A percentile compares a stretch with the other conserved stretches of the same genome.
Evolutionary conservation across 2,888 invertebrate species (phyloP).

Genomic region (Syrphus vitripennis): DNA sequence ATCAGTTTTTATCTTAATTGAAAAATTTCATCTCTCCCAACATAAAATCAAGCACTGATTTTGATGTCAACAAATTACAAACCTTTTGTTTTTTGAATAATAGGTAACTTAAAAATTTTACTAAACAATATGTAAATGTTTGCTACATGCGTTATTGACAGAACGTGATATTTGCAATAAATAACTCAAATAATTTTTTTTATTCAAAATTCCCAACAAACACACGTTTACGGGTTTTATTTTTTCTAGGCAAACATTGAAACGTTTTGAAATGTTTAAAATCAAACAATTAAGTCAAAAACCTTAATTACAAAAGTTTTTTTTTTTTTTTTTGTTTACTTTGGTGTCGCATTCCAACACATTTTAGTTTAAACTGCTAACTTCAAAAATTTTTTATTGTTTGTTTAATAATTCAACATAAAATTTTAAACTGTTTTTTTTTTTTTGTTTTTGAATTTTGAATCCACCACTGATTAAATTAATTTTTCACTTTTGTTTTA

Average conservation of each 20-base stretch:
- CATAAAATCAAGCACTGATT: not conserved
- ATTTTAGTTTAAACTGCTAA: not conserved
- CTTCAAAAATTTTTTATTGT: too few species aligned
- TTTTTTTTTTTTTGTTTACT: not conserved
- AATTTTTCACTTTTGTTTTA: not conserved
- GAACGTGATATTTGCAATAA: not conserved
- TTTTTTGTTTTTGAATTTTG: not conserved
- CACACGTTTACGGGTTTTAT: not conserved
- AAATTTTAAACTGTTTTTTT: not conserved
- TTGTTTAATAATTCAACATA: not conserved
- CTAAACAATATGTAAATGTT: not conserved
- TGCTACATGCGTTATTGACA: not conserved
- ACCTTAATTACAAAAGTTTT: not conserved
- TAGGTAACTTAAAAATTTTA: not conserved
- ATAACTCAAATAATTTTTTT: not conserved
- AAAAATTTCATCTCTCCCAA: not conserved
- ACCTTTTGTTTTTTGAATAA: not conserved
- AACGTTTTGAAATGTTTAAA: not conserved
- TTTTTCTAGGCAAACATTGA: not conserved
- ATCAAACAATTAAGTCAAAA: too few species aligned
- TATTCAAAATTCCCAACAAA: not conserved
- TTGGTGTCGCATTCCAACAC: not conserved
- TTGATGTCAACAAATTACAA: not conserved
- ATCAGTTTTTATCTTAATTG: constrained; percentile 15
- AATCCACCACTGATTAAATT: not conserved